Conservation (phyloP, 2,797 vertebrate genomes). For the Onychomys arenicola region DNA sequence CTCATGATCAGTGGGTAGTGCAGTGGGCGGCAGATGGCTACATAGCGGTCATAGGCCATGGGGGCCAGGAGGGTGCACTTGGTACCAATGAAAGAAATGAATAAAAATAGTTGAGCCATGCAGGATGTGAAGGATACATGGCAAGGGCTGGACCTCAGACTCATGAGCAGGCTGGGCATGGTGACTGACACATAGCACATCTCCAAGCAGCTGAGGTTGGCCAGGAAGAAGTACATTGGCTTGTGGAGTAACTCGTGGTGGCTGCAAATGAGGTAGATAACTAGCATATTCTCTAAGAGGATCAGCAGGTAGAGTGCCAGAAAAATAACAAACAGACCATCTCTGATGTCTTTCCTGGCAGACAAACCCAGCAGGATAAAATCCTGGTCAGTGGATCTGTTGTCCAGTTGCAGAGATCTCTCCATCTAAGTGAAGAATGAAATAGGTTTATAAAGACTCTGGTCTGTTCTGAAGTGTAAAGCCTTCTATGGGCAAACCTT, state of each 20-base stretch:
- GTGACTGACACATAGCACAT: slow-evolving; percentile 67
- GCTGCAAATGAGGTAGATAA: slow-evolving; percentile 28
- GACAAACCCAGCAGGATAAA: slow-evolving; percentile 63
- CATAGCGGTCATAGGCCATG: slow-evolving; percentile 76
- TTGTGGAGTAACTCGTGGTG: not conserved
- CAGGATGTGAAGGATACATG: slow-evolving; percentile 16
- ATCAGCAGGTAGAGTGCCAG: slow-evolving; percentile 58
- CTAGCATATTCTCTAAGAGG: slow-evolving; percentile 59
- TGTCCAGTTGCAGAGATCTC: not conserved
- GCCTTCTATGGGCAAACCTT: fast-evolving
- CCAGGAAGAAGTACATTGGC: slow-evolving; percentile 68
- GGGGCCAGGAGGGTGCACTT: slow-evolving; percentile 74
- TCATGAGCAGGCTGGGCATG: slow-evolving; percentile 47
- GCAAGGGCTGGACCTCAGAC: not conserved
- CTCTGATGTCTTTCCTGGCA: not conserved
- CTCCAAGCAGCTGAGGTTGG: slow-evolving; percentile 67
- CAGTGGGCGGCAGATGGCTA: slow-evolving; percentile 76
- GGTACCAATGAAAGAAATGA: slow-evolving; percentile 39
- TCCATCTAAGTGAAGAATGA: slow-evolving; percentile 38
- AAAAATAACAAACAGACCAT: slow-evolving; percentile 14
- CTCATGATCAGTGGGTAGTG: slow-evolving; percentile 67
- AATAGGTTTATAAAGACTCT: not conserved
- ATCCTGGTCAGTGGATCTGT: not conserved
- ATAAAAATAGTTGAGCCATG: slow-evolving; percentile 28
- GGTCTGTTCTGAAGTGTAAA: not conserved